phyloP scores from a whole-genome alignment of 2,113 vertebrate species.

The Paramormyrops kingsleyae region DNA sequence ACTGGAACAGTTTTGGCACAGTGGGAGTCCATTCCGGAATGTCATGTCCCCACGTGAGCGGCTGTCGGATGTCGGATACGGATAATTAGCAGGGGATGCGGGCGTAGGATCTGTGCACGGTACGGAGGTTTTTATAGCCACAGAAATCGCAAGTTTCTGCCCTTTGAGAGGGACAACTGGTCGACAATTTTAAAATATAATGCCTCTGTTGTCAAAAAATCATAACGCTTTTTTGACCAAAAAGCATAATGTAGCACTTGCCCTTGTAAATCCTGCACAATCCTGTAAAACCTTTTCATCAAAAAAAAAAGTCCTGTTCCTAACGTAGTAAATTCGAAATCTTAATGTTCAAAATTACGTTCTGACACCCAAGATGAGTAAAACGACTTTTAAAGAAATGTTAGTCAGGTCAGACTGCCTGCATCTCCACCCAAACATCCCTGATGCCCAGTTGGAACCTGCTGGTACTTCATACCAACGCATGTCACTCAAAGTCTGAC shows the following conservation, averaged over 20 bases:
- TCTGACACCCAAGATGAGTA: not conserved
- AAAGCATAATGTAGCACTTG: not conserved
- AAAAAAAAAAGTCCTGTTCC: not conserved
- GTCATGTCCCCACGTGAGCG: not conserved
- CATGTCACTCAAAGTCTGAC: not conserved
- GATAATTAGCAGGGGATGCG: not conserved
- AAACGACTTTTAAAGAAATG: not conserved
- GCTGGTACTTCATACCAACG: not conserved
- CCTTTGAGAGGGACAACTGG: not conserved
- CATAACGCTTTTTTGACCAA: not conserved
- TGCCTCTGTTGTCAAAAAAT: not conserved
- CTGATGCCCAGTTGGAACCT: not conserved
- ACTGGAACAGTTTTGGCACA: slow-evolving; percentile 33
- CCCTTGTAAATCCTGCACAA: not conserved
- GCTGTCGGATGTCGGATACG: not conserved
- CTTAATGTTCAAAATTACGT: not conserved
- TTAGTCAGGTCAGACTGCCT: not conserved
- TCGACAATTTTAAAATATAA: not conserved
- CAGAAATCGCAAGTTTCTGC: not conserved
- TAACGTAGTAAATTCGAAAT: not conserved
- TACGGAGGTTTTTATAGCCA: not conserved
- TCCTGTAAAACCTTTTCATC: not conserved
- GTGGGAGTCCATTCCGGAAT: slow-evolving; percentile 24
- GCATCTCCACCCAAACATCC: not conserved
- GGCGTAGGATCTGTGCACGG: not conserved